Evolutionary conservation across 2,113 vertebrate genomes (phyloP), one percentile per base, ranked within the genome.

Genomic region (Muntiacus reevesi): DNA sequence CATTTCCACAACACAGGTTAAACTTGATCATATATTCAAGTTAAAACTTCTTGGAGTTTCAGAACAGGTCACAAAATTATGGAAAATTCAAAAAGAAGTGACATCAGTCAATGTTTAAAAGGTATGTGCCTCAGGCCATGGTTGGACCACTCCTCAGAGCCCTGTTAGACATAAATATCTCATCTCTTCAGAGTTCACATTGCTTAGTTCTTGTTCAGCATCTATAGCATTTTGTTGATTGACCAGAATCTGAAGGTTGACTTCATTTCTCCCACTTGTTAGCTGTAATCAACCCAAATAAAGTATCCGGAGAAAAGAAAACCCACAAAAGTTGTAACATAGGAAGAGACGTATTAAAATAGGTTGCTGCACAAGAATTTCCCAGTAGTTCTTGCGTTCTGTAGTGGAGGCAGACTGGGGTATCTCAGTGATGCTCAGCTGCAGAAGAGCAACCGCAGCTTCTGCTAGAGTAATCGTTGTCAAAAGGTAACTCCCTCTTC

Each of bases 391-490:
- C 55, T 4, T 28, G 23, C 0, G 4, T n/a, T 93, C 27, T 30
- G 19, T 6, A 30, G 55, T 3, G 14, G 50, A 40, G 25, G 3
- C 1, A 12, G 36, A 23, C 36, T 12, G 27, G 12, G 2, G 6
- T 47, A 52, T 67, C 7, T 3, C 27, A 25, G 4, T 1, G 60
- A 36, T 2, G 7, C 19, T 43, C 33, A 67, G 25, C 28, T 21
- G 33, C 4, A 2, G 43, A 25, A 47, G 4, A 23, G 4, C 15
- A 19, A 15, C 11, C 4, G 1, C 28, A 13, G 2, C 43, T 28
- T 28, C 2, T 27, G 10, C 54, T 54, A 19, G 4, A 78, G 17
- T 8, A 17, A 7, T 25, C 19, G 12, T 4, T 7, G 28, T 87
- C 67, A 57, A 9, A 60, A 64, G 7, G 21, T n/a, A 89, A 40